Evolutionary conservation across 2,113 vertebrate genomes (phyloP), one percentile per base, ranked within the genome.

Genomic region (Ceuthmochares aereus): DNA sequence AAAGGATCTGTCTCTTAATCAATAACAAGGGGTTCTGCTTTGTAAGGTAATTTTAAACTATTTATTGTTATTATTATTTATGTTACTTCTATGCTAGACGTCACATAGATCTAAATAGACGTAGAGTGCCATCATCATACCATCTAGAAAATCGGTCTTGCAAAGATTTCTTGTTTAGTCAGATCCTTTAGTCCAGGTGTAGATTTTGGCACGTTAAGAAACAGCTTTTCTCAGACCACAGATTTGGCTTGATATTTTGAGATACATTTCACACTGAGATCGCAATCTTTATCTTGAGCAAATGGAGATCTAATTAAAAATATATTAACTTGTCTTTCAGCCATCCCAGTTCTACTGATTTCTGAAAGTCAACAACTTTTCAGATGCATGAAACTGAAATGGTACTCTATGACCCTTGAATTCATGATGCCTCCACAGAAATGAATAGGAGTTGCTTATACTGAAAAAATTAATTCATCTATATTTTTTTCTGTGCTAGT

Each of bases 281-380:
- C 92, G 76, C n/a, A 92, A 86, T 92, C 87, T 93, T 96, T 94
- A 63, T 93, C 92, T 89, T 81, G 68, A 80, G 54, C 83, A 94
- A 96, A 93, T 92, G 90, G 90, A 93, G 63, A 78, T 81, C 59
- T 90, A 94, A 96, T 95, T 96, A 91, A 91, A 94, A 92, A 83
- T 73, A 95, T 88, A 90, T 95, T 96, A 95, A 84, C 63, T 83
- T 84, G 85, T 94, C 89, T 91, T 81, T 91, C 88, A 93, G 68
- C 32, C 68, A 93, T 59, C 30, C 64, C 69, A 60, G 52, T 90
- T 93, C 89, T 95, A 80, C 82, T 32, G 11, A 88, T 95, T 95
- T 95, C 76, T 90, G 68, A 84, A 94, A 96, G 88, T 86, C 91
- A 96, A 91, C 93, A 88, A 68, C 79, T 92, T 95, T 94, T 81